These are phyloP conservation scores for Butorides virescens DNA, from an alignment of 2,113 vertebrate species.

Conservation along the genomic window DNA sequence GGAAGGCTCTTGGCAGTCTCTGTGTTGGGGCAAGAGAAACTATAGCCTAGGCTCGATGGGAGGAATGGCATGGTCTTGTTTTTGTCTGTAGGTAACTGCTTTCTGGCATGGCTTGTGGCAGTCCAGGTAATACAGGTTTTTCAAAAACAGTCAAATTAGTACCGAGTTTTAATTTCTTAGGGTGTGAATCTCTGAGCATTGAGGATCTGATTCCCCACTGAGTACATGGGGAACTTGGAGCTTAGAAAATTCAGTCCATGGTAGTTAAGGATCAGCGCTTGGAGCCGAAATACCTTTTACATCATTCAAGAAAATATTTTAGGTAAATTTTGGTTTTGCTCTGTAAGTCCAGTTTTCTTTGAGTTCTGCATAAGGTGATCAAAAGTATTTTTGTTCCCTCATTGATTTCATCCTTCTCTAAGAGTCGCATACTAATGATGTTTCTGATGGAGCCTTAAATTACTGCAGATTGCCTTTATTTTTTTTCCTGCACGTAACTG, in stretches of 20 bases:
- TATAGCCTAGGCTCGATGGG: background rate
- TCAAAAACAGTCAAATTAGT: background rate
- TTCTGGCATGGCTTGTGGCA: background rate
- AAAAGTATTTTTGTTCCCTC: background rate
- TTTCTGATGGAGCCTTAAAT: background rate
- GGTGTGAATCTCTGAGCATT: accelerated
- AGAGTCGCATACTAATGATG: background rate
- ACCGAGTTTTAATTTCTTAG: background rate
- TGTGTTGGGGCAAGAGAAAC: accelerated
- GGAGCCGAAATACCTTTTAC: background rate
- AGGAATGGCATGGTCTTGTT: background rate
- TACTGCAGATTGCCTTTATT: background rate
- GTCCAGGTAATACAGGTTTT: background rate
- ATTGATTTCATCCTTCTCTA: background rate
- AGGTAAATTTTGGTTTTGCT: background rate
- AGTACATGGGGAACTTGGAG: background rate
- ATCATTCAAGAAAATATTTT: background rate
- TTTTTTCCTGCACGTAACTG: background rate
- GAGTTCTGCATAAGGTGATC: background rate
- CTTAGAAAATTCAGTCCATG: background rate
- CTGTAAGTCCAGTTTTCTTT: background rate
- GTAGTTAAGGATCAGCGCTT: background rate
- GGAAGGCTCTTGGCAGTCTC: background rate
- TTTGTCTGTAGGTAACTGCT: background rate
- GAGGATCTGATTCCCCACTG: background rate